phyloP scores from a whole-genome alignment of 2,113 vertebrate species.

The Podarcis cretensis region DNA sequence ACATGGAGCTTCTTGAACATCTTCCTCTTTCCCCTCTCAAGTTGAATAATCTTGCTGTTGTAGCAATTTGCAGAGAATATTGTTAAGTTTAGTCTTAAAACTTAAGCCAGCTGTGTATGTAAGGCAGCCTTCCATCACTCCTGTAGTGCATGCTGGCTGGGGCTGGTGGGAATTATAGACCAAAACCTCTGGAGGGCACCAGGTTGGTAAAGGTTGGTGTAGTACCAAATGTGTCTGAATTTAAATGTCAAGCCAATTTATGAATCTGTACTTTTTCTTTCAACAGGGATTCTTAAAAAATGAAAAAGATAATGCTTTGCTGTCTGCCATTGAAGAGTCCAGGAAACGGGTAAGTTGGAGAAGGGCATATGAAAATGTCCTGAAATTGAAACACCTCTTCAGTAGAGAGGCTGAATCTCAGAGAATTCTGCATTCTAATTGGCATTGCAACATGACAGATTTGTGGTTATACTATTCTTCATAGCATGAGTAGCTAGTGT shows the following conservation, averaged over 20 bases:
- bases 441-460: not conserved
- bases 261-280: conserved; percentile 43
- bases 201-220: not conserved
- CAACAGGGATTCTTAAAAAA: conserved; percentile 96
- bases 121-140: too few relatives aligned
- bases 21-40: conserved; percentile 17
- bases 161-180: too few relatives aligned
- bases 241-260: not conserved
- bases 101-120: conserved; percentile 7
- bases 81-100: not conserved
- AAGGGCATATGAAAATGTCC: not conserved
- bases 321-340: conserved; percentile 96
- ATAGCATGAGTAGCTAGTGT: too few relatives aligned
- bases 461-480: not conserved
- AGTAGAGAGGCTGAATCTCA: not conserved
- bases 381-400: not conserved
- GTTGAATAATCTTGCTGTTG: conserved; percentile 44
- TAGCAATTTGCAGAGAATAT: not conserved
- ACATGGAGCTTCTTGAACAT: not conserved
- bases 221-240: not conserved
- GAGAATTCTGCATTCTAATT: not conserved
- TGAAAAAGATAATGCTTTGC: conserved; percentile 95
- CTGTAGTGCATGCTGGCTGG: too few relatives aligned
- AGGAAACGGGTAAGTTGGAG: conserved; percentile 89
- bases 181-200: too few relatives aligned